These are phyloP conservation scores for Blera fallax DNA, from an alignment of 2,888 invertebrate genomes.

Conservation along the genomic window DNA sequence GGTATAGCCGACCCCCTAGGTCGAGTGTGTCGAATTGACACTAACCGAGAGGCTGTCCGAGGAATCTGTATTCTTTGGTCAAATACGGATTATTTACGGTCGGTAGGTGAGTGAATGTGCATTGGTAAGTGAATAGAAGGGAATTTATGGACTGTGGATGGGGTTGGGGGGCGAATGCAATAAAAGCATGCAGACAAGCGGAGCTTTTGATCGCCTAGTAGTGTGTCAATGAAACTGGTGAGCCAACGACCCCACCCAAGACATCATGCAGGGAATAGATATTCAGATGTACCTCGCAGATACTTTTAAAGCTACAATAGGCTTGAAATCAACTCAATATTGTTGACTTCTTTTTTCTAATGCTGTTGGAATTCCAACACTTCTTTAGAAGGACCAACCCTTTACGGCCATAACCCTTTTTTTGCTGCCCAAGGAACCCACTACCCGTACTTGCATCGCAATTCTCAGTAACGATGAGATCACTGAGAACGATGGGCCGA, in stretches of 20 bases:
- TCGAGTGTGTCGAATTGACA: slow-evolving; percentile 22
- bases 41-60: neutral
- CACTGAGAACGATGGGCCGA: too few relatives aligned
- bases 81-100: slow-evolving; percentile 33
- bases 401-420: too few relatives aligned
- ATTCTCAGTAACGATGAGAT: too few relatives aligned
- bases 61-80: neutral
- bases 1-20: slow-evolving; percentile 29
- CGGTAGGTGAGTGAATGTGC: neutral
- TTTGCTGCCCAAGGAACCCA: too few relatives aligned
- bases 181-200: neutral
- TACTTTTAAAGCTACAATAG: neutral
- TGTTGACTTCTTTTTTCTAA: too few relatives aligned
- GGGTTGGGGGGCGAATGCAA: neutral
- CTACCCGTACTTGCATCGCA: too few relatives aligned
- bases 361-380: too few relatives aligned
- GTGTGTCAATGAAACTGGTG: neutral
- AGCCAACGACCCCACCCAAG: neutral
- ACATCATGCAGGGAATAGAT: neutral
- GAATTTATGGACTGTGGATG: neutral
- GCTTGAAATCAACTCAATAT: too few relatives aligned
- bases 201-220: neutral
- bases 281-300: neutral
- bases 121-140: neutral
- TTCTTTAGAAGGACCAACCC: too few relatives aligned